Evolutionary conservation across 2,113 vertebrate genomes (phyloP), one percentile per base, ranked within the genome.

Genomic region (Neogobius melanostomus): DNA sequence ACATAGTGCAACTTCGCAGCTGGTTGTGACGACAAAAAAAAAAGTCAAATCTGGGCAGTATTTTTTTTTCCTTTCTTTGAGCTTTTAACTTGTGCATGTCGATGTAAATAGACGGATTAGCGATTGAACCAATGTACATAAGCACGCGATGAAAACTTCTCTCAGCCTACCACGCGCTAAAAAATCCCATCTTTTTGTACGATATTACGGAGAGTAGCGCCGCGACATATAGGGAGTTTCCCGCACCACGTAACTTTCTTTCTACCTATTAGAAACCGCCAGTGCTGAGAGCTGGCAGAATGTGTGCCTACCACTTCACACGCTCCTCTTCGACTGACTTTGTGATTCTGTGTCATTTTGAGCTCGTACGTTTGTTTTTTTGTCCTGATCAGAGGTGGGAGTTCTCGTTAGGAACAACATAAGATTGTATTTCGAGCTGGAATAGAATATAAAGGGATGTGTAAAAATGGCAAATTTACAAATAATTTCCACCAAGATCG

Each of bases 271-370:
- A 68, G 44, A 64, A 42, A 47, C 73, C 77, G 84, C 82, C 73
- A 54, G 77, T 75, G 81, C 77, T 84, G 69, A 71, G 70, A 72
- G 81, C 73, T 85, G 86, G 65, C 82, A 86, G 84, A 85, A 77
- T 72, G 79, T 86, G 87, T 89, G 88, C 88, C 89, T 91, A 68
- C 45, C 82, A 56, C 66, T 66, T 76, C 52, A 77, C 80, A 68
- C 59, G 17, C 74, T 56, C 56, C 76, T 74, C 59, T 68, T 81
- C 72, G 77, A 77, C 49, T 54, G 42, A 56, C 60, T 61, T 62
- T 54, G 71, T 79, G 72, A 79, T 36, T 36, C 28, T 81, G 80
- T 85, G 81, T 87, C 79, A 81, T 71, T 36, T 67, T 71, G 43
- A 74, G 76, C 80, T 21, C 10, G 28, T 8, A 17, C 6, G 6